phyloP scores from a whole-genome alignment of 2,797 vertebrate genomes.

The Syndactyla subalaris region DNA sequence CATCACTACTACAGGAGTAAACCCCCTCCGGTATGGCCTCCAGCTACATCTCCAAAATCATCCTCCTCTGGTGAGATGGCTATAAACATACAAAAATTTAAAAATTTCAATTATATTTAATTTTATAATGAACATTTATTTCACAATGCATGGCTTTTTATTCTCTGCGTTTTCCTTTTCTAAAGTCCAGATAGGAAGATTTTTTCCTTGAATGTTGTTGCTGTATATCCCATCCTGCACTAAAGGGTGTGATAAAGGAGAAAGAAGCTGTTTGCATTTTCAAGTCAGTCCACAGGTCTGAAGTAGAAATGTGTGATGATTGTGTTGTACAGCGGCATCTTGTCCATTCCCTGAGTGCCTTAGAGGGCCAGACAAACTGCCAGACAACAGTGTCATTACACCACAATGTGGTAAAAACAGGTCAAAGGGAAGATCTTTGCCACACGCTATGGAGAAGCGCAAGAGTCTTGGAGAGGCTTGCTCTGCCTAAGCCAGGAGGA shows the following conservation, averaged over 20 bases:
- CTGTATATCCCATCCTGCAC: neutral
- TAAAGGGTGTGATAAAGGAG: neutral
- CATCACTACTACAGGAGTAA: neutral
- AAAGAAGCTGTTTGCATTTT: neutral
- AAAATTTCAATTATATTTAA: neutral
- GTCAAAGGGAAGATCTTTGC: neutral
- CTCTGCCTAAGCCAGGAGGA: neutral
- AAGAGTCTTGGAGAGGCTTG: neutral
- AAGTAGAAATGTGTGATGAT: neutral
- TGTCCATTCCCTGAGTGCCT: neutral
- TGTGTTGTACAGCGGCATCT: neutral
- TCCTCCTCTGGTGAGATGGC: neutral
- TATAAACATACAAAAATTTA: neutral
- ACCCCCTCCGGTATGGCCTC: neutral
- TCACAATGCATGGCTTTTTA: neutral
- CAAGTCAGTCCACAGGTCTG: neutral
- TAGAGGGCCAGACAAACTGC: neutral
- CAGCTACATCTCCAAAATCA: neutral
- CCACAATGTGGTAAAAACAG: neutral
- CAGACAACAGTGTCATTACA: neutral
- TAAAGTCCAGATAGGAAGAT: neutral
- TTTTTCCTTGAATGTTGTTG: neutral
- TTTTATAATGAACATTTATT: neutral
- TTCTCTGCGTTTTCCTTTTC: neutral
- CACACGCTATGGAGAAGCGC: neutral